phyloP scores from a whole-genome alignment of 2,797 vertebrate genomes.

The Peromyscus aztecus region DNA sequence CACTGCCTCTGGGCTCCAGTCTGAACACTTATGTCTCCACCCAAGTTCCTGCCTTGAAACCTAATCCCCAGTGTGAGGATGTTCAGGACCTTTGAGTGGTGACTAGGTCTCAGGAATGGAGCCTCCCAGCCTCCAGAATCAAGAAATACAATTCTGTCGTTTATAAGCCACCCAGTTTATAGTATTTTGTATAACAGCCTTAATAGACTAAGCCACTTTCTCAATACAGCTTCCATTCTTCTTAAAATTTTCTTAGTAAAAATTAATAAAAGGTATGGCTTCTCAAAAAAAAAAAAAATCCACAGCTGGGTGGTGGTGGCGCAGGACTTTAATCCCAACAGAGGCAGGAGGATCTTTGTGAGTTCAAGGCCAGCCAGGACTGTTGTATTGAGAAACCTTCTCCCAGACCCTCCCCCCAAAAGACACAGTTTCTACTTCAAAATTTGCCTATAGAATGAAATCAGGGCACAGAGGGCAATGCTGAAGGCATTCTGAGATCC shows the following conservation, averaged over 20 bases:
- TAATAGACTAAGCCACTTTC: background rate
- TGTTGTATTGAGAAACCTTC: no score
- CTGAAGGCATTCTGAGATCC: background rate
- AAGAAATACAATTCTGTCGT: background rate
- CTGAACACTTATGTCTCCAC: background rate
- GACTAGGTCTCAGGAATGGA: background rate
- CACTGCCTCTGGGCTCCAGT: background rate
- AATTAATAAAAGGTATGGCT: background rate
- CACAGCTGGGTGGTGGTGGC: no score
- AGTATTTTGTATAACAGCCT: background rate
- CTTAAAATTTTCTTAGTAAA: background rate
- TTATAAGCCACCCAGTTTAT: background rate
- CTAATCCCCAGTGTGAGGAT: no score
- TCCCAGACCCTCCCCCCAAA: background rate
- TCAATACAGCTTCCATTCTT: background rate
- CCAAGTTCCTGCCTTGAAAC: background rate
- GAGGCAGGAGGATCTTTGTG: no score
- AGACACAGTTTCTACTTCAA: background rate
- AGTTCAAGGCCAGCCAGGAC: no score
- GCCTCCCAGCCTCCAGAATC: background rate
- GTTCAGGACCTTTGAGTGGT: background rate
- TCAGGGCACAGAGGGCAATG: background rate
- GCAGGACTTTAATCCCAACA: no score
- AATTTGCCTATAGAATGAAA: background rate
- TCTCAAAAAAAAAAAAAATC: no score